These are phyloP conservation scores for Polypterus bichir DNA, from an alignment of 2,113 vertebrate genomes.

Conservation along the genomic window DNA sequence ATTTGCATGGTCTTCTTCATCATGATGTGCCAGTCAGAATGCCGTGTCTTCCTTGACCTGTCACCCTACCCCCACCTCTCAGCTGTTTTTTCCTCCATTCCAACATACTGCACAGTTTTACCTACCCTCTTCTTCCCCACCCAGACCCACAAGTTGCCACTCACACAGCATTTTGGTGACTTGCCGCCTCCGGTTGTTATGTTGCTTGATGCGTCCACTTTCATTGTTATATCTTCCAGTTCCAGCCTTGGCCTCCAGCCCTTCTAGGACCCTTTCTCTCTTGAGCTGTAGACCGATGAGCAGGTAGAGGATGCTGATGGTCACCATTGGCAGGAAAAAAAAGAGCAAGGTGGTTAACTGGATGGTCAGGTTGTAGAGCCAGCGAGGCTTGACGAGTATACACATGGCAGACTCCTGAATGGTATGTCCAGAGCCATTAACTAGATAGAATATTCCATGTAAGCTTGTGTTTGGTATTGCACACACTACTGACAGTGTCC, in stretches of 20 bases:
- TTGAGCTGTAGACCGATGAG: slow-evolving; percentile 72
- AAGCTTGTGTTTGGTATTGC: slow-evolving; percentile 85
- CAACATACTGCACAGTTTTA: background rate
- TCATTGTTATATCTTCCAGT: slow-evolving; percentile 26
- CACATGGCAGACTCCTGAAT: slow-evolving; percentile 62
- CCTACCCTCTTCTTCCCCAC: background rate
- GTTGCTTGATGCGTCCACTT: slow-evolving; percentile 34
- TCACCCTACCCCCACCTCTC: background rate
- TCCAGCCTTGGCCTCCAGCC: slow-evolving; percentile 36
- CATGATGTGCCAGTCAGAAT: too few relatives aligned
- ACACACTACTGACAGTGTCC: slow-evolving; percentile 66
- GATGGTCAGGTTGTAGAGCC: slow-evolving; percentile 74
- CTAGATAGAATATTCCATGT: slow-evolving; percentile 59
- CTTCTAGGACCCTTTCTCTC: slow-evolving; percentile 56
- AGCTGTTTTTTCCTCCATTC: background rate
- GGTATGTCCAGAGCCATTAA: slow-evolving; percentile 21
- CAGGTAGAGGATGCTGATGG: slow-evolving; percentile 75
- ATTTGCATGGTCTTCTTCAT: too few relatives aligned
- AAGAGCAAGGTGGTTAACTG: slow-evolving; percentile 75
- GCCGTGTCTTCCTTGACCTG: background rate
- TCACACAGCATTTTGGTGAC: slow-evolving; percentile 94
- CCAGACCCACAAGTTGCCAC: slow-evolving; percentile 29
- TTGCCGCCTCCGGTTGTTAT: slow-evolving; percentile 57
- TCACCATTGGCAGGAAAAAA: slow-evolving; percentile 80
- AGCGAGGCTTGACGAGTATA: slow-evolving; percentile 51